These are phyloP conservation scores for Platysteira castanea DNA, from an alignment of 2,113 vertebrate genomes.

Conservation along the genomic window DNA sequence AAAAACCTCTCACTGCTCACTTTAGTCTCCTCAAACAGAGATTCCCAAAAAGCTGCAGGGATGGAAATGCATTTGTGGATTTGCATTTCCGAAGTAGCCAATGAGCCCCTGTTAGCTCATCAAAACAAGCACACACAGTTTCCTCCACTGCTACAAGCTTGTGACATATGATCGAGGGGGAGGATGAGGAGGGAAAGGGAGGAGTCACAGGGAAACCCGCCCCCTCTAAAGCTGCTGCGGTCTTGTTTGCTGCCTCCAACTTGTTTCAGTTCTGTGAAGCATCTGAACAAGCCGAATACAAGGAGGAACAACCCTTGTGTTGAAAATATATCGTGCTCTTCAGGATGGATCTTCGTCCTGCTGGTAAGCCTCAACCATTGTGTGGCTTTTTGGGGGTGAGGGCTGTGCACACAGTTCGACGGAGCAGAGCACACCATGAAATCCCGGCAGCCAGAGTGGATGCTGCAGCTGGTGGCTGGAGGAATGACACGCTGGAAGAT, in stretches of 20 bases:
- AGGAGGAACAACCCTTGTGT: not conserved
- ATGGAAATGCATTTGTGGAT: not conserved
- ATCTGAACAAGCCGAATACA: not conserved
- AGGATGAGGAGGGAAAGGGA: not conserved
- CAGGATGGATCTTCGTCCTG: conserved; percentile 43
- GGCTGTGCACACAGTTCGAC: rapidly evolving
- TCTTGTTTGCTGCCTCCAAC: not conserved
- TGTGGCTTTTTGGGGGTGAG: not conserved
- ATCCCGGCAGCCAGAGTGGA: not conserved
- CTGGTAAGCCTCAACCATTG: conserved; percentile 1
- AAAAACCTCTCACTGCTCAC: not conserved
- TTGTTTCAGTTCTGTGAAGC: conserved; percentile 19
- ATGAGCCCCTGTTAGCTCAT: not conserved
- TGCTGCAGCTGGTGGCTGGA: not conserved
- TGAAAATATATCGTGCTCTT: not conserved
- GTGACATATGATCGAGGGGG: not conserved
- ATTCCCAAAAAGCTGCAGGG: not conserved
- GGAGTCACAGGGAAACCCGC: conserved; percentile 10
- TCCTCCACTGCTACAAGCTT: not conserved
- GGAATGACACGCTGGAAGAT: not conserved
- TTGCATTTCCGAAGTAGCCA: not conserved
- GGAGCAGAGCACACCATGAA: not conserved
- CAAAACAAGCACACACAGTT: not conserved
- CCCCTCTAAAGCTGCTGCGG: not conserved
- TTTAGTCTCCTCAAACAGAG: not conserved